These are phyloP conservation scores for Leptoteleia sp. DNA, from an alignment of 1,140 invertebrate genomes.

Conservation along the genomic window DNA sequence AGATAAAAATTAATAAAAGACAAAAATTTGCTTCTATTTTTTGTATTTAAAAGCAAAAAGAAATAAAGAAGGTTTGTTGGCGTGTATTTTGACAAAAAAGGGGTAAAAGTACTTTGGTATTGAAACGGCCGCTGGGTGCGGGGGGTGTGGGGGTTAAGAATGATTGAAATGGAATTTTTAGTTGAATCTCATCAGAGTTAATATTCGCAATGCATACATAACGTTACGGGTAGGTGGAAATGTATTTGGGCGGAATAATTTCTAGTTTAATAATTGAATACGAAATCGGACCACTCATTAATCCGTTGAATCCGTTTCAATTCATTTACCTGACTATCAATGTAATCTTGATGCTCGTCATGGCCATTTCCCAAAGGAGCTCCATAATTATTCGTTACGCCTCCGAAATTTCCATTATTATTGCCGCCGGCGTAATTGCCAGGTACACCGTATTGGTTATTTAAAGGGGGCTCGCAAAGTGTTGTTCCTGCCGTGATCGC, in stretches of 20 bases:
- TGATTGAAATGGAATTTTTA: no score
- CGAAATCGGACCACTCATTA: slow-evolving; percentile 20
- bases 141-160: no score
- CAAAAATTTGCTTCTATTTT: no score
- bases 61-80: no score
- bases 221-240: no score
- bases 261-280: slow-evolving; percentile 4
- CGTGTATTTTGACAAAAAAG: no score
- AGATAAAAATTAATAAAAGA: no score
- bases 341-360: slow-evolving; percentile 77
- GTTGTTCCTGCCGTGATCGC: slow-evolving; percentile 68
- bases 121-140: no score
- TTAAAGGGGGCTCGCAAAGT: slow-evolving; percentile 75
- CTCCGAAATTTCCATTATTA: slow-evolving; percentile 70
- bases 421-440: slow-evolving; percentile 74
- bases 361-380: slow-evolving; percentile 71
- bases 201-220: not conserved
- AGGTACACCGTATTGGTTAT: slow-evolving; percentile 78
- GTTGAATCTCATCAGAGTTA: no score
- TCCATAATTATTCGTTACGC: slow-evolving; percentile 76
- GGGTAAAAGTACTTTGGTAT: no score
- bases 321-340: slow-evolving; percentile 76
- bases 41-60: no score
- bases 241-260: slow-evolving; percentile 2
- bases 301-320: slow-evolving; percentile 31